Evolutionary conservation across 1,140 invertebrate species (phyloP).

Genomic region (Rhynchophorus ferrugineus): DNA sequence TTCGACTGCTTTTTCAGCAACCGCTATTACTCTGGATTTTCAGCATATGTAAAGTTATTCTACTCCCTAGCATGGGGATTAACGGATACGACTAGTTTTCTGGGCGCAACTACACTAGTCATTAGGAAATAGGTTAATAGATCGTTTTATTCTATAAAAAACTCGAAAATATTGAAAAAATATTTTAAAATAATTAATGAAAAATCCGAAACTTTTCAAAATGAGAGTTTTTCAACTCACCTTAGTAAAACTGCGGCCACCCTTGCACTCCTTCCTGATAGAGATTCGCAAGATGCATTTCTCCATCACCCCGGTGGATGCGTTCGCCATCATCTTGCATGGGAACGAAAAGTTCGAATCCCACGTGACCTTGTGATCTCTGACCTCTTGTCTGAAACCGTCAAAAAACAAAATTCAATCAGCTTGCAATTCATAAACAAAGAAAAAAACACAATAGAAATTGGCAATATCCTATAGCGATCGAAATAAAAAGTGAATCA

Average conservation of each 20-base stretch:
- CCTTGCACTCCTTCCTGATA: conserved; percentile 83
- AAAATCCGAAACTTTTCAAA: no score
- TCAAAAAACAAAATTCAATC: neutral
- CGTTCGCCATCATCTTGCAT: conserved; percentile 95
- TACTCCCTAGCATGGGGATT: no score
- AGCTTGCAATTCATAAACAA: neutral
- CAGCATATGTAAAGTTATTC: no score
- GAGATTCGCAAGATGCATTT: conserved; percentile 86
- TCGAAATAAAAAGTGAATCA: no score
- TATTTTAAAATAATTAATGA: no score
- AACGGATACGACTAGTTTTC: no score
- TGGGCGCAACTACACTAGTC: no score
- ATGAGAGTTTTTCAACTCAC: conserved; percentile 4
- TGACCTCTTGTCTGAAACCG: conserved; percentile 77
- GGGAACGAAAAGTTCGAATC: conserved; percentile 82
- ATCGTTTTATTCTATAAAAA: no score
- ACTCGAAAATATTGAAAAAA: no score
- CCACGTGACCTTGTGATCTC: conserved; percentile 90
- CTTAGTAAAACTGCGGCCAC: conserved; percentile 52
- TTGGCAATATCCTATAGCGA: neutral
- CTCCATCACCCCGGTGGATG: conserved; percentile 87
- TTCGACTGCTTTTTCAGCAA: no score
- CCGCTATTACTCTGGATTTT: no score
- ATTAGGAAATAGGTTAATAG: no score
- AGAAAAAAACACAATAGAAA: neutral